Conservation (phyloP, 2,888 invertebrate genomes). For the Melipona bicolor region DNA sequence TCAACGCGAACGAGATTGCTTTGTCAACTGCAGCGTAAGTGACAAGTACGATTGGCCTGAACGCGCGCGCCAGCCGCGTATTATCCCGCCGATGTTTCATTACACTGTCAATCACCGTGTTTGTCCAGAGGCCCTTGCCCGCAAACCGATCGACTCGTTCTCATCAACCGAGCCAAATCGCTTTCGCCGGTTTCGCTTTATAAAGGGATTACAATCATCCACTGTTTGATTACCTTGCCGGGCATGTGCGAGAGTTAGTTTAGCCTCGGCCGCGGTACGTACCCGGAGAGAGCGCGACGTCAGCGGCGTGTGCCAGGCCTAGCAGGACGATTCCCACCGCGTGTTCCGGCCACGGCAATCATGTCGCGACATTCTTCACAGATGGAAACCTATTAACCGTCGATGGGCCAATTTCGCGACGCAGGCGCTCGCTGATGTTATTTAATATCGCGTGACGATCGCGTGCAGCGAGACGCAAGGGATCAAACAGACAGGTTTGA, state of each 20-base stretch:
- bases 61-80: slow-evolving; percentile 13
- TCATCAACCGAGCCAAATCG: slow-evolving; percentile 55
- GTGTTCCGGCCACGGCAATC: slow-evolving; percentile 29
- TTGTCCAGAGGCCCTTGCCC: slow-evolving; percentile 49
- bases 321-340: background rate
- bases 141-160: slow-evolving; percentile 59
- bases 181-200: slow-evolving; percentile 61
- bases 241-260: slow-evolving; percentile 55
- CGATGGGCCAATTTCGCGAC: slow-evolving; percentile 42
- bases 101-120: slow-evolving; percentile 61
- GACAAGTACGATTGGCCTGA: slow-evolving; percentile 52
- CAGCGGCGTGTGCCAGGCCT: slow-evolving; percentile 19
- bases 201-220: slow-evolving; percentile 72
- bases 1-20: slow-evolving; percentile 31
- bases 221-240: slow-evolving; percentile 73
- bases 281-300: slow-evolving; percentile 26
- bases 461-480: too few species aligned
- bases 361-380: slow-evolving; percentile 46
- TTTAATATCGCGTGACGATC: slow-evolving; percentile 31
- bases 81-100: slow-evolving; percentile 62
- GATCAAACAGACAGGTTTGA: background rate
- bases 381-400: slow-evolving; percentile 40
- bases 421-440: slow-evolving; percentile 18
- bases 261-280: slow-evolving; percentile 41
- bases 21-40: slow-evolving; percentile 55